Conservation (phyloP, 2,888 invertebrate species). For the Drosophila kuntzei region DNA sequence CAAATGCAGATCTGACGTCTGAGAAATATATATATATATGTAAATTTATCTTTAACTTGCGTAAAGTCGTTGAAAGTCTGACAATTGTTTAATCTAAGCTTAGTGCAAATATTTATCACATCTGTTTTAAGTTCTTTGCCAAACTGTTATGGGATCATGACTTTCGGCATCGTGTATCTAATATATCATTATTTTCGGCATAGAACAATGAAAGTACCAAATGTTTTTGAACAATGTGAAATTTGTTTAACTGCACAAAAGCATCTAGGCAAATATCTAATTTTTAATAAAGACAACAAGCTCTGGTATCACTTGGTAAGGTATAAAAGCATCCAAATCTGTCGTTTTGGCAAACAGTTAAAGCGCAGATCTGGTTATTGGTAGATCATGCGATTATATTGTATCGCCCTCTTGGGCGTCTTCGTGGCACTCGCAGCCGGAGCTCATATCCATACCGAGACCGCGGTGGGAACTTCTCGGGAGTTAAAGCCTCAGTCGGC, state of each 20-base stretch:
- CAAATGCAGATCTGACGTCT: slow-evolving; percentile 46
- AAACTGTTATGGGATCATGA: slow-evolving; percentile 14
- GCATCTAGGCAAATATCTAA: slow-evolving; percentile 67
- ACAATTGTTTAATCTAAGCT: slow-evolving; percentile 61
- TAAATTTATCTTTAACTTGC: slow-evolving; percentile 39
- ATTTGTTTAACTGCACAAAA: slow-evolving; percentile 64
- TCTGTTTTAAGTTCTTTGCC: slow-evolving; percentile 46
- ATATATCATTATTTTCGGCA: slow-evolving; percentile 23
- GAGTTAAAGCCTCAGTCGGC: slow-evolving; percentile 30
- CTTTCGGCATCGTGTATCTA: slow-evolving; percentile 13
- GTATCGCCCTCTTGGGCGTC: slow-evolving; percentile 59
- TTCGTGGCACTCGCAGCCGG: slow-evolving; percentile 48
- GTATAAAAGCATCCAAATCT: slow-evolving; percentile 62
- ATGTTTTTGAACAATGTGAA: slow-evolving; percentile 66
- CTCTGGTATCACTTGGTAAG: slow-evolving; percentile 1
- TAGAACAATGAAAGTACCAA: slow-evolving; percentile 64
- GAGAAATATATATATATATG: slow-evolving; percentile 1
- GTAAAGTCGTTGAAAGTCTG: slow-evolving; percentile 55
- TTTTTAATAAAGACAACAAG: slow-evolving; percentile 34
- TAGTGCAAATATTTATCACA: slow-evolving; percentile 73
- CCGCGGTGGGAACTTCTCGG: slow-evolving; percentile 37
- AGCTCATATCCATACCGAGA: slow-evolving; percentile 47
- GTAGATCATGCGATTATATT: slow-evolving; percentile 64
- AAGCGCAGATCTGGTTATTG: slow-evolving; percentile 27
- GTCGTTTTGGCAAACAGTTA: slow-evolving; percentile 50